Conservation (phyloP, 2,888 invertebrate species). For the Hypsopygia costalis region DNA sequence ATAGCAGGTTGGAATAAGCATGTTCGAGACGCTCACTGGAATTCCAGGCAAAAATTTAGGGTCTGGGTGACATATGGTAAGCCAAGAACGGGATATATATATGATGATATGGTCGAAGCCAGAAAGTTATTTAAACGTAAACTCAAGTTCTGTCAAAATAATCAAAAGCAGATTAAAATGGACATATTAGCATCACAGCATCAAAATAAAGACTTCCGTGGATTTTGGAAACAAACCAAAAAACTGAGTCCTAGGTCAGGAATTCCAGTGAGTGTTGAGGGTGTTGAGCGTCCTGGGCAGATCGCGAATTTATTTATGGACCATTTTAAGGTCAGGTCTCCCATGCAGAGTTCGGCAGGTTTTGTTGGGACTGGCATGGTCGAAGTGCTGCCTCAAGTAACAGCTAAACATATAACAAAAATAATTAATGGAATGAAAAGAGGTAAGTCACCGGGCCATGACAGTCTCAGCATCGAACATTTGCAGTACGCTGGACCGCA, state of each 20-base stretch:
- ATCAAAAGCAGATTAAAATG: conserved; percentile 13
- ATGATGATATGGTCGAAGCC: conserved; percentile 11
- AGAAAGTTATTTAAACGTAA: conserved; percentile 13
- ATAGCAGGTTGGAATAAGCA: conserved; percentile 1
- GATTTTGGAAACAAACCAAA: too few relatives aligned
- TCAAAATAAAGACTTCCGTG: background rate
- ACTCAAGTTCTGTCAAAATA: conserved; percentile 13
- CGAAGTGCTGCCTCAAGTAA: too few relatives aligned
- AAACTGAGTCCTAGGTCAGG: background rate
- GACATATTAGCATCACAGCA: conserved; percentile 11
- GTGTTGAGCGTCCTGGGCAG: too few relatives aligned
- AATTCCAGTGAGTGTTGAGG: background rate
- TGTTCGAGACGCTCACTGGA: conserved; percentile 15
- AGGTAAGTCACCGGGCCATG: conserved; percentile 8
- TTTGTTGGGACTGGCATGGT: too few relatives aligned
- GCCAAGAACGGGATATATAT: conserved; percentile 10
- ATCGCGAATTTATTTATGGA: too few relatives aligned
- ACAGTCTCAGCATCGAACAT: conserved; percentile 1
- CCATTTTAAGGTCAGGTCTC: too few relatives aligned
- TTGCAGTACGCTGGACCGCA: background rate
- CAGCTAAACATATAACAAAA: too few relatives aligned
- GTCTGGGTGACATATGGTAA: conserved; percentile 15
- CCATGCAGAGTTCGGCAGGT: too few relatives aligned
- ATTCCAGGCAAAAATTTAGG: conserved; percentile 15
- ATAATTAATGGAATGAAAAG: background rate